Conservation (phyloP, 2,113 vertebrate genomes). For the Pseudonaja textilis region DNA sequence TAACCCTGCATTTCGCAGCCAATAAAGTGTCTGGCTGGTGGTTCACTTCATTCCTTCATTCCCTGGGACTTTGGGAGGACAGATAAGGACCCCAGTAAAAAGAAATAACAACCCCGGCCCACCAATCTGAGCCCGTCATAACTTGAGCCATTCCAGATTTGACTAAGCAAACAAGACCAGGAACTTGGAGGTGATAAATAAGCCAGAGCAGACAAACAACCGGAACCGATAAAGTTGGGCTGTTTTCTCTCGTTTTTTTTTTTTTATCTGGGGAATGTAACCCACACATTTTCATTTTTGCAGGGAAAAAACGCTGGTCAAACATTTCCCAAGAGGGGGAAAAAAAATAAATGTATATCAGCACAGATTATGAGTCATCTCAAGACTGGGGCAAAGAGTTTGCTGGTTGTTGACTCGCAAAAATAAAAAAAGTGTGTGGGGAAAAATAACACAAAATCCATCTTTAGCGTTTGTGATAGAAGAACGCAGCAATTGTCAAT, state of each 20-base stretch:
- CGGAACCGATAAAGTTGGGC: background rate
- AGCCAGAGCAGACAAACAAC: slow-evolving; percentile 1
- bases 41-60: background rate
- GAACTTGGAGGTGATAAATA: slow-evolving; percentile 19
- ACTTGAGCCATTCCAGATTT: background rate
- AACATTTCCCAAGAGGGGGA: background rate
- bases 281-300: background rate
- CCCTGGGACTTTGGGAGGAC: background rate
- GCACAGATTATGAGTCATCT: background rate
- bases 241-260: background rate
- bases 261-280: background rate
- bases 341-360: background rate
- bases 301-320: slow-evolving; percentile 1
- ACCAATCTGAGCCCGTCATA: background rate
- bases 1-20: background rate
- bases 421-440: background rate
- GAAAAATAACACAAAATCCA: fast-evolving
- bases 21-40: background rate
- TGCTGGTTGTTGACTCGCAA: slow-evolving; percentile 2
- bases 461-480: fast-evolving
- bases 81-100: background rate
- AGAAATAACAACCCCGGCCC: background rate
- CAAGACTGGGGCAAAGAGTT: background rate
- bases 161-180: slow-evolving; percentile 19
- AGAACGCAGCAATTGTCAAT: background rate